These are phyloP conservation scores for Crocuta crocuta DNA, from an alignment of 2,113 vertebrate genomes.

Conservation along the genomic window DNA sequence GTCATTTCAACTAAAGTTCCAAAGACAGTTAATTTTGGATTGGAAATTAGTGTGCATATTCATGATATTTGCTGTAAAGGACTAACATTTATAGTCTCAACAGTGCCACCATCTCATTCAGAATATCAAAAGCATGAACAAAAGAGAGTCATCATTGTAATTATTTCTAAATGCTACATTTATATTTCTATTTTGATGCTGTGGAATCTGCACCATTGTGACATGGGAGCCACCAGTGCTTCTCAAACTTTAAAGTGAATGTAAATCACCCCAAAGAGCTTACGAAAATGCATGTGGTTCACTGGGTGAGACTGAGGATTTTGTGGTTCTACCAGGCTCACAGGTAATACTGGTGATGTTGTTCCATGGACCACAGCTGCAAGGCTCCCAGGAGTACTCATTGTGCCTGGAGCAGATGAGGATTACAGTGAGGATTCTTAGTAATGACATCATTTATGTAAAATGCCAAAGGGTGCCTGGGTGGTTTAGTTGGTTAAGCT, in stretches of 20 bases:
- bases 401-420: neutral
- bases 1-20: conserved; percentile 27
- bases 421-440: neutral
- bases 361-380: neutral
- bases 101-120: neutral
- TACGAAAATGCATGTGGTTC: neutral
- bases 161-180: neutral
- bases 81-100: neutral
- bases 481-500: no score
- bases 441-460: neutral
- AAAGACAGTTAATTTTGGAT: neutral
- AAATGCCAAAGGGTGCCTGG: neutral
- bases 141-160: neutral
- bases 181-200: neutral
- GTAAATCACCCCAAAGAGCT: neutral
- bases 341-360: neutral
- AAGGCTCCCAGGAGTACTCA: neutral
- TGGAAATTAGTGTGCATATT: neutral
- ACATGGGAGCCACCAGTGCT: neutral
- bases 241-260: neutral
- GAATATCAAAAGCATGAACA: neutral
- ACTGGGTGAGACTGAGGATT: neutral
- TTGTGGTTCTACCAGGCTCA: neutral
- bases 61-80: neutral
- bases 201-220: neutral